Evolutionary conservation across 2,888 invertebrate genomes (phyloP).

Genomic region (Ernsta delagoae): DNA sequence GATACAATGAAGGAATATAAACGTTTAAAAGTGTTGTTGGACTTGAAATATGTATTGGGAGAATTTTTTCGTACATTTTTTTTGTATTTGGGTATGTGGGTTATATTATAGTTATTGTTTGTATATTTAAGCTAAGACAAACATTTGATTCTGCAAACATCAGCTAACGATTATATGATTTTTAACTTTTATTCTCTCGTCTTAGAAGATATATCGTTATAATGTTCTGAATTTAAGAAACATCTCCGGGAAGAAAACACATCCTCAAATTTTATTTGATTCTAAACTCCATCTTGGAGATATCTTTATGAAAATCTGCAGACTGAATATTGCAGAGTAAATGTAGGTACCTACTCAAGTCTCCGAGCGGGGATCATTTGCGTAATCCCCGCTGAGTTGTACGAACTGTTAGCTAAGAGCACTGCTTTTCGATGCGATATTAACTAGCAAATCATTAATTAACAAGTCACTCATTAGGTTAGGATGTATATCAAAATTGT

Average conservation of each 20-base stretch:
- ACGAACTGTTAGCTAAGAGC: neutral
- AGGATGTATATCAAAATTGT: too few species aligned
- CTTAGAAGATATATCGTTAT: neutral
- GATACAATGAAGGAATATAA: too few species aligned
- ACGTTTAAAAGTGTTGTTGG: too few species aligned
- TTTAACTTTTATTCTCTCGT: neutral
- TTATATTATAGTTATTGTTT: too few species aligned
- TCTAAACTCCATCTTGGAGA: neutral
- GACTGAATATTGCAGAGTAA: slow-evolving; percentile 18
- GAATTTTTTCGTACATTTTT: too few species aligned
- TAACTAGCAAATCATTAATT: neutral
- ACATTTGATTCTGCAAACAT: too few species aligned
- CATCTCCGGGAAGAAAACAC: neutral
- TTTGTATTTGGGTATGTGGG: too few species aligned
- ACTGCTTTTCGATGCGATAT: neutral
- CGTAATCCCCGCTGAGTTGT: neutral
- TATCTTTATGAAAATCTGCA: slow-evolving; percentile 16
- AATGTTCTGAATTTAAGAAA: neutral
- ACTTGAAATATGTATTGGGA: too few species aligned
- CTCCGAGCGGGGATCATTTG: slow-evolving; percentile 2
- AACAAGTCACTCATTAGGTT: neutral
- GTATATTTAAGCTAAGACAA: too few species aligned
- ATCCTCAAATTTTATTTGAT: slow-evolving; percentile 1
- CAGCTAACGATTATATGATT: too few species aligned
- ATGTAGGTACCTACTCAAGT: slow-evolving; percentile 2